Evolutionary conservation across 30 jellyfish, hydroid and myxozoan species (phyloP), one percentile per base, ranked within the genome.

Genomic region (Hydractinia echinata): DNA sequence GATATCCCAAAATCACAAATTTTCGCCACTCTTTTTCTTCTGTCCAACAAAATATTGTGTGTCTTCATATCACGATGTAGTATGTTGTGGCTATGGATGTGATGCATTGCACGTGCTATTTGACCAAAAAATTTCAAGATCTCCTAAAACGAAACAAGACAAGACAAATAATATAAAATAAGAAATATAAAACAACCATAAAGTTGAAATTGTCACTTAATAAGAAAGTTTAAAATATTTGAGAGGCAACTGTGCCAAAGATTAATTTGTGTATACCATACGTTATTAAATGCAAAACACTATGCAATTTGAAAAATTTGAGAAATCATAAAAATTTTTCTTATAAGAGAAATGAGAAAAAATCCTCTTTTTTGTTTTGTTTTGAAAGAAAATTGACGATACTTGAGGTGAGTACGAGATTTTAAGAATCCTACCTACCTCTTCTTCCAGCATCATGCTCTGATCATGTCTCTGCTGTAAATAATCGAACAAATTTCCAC

Each of bases 1-100:
- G 96, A 82, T 61, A 92, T 92, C 4, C 98, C 98, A 87, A 92
- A 92, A 79, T 92, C 98, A 51, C 98, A 95, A 79, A 92, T 92
- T 68, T 86, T 92, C 50, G 86, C 72, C 20, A 92, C 90, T 60
- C 85, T 86, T 61, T 82, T 83, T 64, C 85, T 84, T 51, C 82
- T 87, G 61, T 92, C 91, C 19, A 92, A 86, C 67, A 92, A 76
- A 1, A 92, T 92, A 55, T 92, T 92, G 64, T 87, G 95, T 8
- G 98, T 79, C 61, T 92, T 92, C 85, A 92, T 73, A 61, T 92
- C 98, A 18, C 98, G 79, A 85, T 92, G 98, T 13, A 92, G 86
- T 53, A 92, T 92, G 58, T 79, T 82, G 55, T 92, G 90, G 20
- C 79, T 73, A 71, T 92, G 98, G 18, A 92, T 92, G 72, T 92